Percentiles rank a stretch among this genome's conserved stretches.
Conservation (phyloP, 2,797 vertebrate genomes). For the Sebastes minor region DNA sequence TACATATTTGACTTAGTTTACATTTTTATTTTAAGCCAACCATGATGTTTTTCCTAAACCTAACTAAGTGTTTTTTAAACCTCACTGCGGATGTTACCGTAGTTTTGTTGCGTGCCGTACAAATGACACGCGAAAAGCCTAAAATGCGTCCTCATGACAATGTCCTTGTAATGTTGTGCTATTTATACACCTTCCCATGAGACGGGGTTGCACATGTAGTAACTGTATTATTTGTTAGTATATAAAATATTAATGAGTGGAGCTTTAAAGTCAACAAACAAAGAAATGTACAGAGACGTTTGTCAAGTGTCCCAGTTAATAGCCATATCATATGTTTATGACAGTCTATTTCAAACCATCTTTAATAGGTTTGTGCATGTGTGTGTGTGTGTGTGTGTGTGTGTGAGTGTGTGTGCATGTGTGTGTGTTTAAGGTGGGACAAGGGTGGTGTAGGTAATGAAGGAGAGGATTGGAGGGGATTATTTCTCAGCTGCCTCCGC, state of each 20-base stretch:
- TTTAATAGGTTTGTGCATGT: not conserved
- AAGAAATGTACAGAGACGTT: not conserved
- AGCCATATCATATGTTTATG: not conserved
- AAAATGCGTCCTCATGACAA: no score
- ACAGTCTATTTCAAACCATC: not conserved
- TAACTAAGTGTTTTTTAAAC: no score
- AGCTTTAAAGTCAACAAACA: not conserved
- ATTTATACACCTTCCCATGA: no score
- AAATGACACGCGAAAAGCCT: no score
- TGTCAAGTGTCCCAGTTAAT: not conserved
- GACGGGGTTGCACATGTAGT: no score
- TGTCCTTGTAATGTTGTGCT: no score
- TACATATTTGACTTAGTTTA: no score
- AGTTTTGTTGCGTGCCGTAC: no score
- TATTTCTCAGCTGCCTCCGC: conserved; percentile 32
- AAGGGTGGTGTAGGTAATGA: conserved; percentile 13
- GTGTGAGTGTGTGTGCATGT: not conserved
- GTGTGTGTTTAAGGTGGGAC: not conserved
- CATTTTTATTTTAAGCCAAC: no score
- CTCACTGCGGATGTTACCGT: no score
- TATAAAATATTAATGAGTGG: not conserved
- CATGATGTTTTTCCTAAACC: no score
- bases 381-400: not conserved
- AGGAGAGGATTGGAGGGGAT: conserved; percentile 24
- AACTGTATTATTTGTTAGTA: no score